Conservation (phyloP, 2,797 vertebrate species). For the Phoxinus dragarum region DNA sequence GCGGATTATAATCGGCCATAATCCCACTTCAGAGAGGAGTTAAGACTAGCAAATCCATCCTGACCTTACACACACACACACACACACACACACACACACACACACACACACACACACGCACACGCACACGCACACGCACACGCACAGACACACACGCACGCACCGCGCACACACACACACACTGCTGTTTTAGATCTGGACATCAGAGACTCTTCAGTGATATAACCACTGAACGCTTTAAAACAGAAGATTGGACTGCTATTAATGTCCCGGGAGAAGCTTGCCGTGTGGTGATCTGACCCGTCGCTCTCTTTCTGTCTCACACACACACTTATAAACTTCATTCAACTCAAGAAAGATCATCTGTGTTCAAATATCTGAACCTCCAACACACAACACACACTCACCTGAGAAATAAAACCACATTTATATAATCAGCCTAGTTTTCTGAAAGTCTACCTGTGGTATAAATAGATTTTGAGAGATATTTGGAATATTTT, state of each 20-base stretch:
- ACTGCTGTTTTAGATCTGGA: no score
- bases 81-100: no score
- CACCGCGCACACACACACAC: no score
- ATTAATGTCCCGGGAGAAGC: no score
- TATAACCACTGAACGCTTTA: no score
- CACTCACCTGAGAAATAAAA: neutral
- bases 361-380: neutral
- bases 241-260: no score
- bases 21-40: constrained; percentile 78
- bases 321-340: neutral
- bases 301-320: neutral
- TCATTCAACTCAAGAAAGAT: neutral
- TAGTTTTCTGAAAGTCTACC: neutral
- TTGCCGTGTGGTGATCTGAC: no score
- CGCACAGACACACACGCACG: no score
- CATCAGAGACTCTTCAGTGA: no score
- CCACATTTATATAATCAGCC: neutral
- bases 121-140: no score
- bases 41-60: constrained; percentile 70
- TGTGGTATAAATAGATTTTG: neutral
- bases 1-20: constrained; percentile 80
- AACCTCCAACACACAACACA: neutral
- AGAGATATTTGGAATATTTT: neutral
- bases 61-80: no score
- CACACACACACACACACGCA: no score